A percentile compares a stretch with the other conserved stretches of the same genome.
phyloP scores from a whole-genome alignment of 2,888 invertebrate genomes.

The Corbicula japonica region DNA sequence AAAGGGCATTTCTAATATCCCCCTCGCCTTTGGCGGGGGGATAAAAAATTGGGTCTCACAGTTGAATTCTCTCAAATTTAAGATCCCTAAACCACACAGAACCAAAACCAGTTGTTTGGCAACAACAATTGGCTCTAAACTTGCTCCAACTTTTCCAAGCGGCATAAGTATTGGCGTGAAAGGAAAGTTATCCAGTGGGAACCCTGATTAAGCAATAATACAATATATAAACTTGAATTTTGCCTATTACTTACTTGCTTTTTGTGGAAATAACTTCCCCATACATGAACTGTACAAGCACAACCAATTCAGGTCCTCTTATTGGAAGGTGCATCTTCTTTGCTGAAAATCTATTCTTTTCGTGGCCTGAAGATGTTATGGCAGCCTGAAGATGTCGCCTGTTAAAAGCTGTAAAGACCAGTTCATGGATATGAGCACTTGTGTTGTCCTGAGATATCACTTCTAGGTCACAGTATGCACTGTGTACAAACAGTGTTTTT shows the following conservation, averaged over 20 bases:
- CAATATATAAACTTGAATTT: neutral
- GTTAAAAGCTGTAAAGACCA: constrained; percentile 66
- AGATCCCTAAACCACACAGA: too few species aligned
- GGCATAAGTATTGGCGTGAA: too few species aligned
- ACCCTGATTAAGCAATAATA: neutral
- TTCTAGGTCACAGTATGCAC: constrained; percentile 66
- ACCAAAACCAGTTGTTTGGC: too few species aligned
- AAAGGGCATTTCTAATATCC: too few species aligned
- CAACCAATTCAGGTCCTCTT: constrained; percentile 37
- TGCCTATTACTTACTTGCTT: constrained; percentile 32
- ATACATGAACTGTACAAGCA: constrained; percentile 59
- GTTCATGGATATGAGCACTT: constrained; percentile 56
- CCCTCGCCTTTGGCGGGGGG: too few species aligned
- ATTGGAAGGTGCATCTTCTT: constrained; percentile 45
- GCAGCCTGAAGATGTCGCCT: constrained; percentile 47
- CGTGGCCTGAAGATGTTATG: neutral
- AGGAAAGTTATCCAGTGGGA: too few species aligned
- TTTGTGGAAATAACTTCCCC: constrained; percentile 44
- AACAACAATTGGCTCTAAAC: too few species aligned
- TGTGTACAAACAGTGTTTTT: constrained; percentile 46
- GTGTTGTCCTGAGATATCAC: constrained; percentile 58
- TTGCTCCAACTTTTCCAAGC: too few species aligned
- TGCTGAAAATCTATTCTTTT: neutral
- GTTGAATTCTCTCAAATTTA: too few species aligned
- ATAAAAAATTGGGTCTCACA: too few species aligned